Evolutionary conservation across 2,797 vertebrate species (phyloP), one percentile per base, ranked within the genome.

Genomic region (Cuniculus paca): DNA sequence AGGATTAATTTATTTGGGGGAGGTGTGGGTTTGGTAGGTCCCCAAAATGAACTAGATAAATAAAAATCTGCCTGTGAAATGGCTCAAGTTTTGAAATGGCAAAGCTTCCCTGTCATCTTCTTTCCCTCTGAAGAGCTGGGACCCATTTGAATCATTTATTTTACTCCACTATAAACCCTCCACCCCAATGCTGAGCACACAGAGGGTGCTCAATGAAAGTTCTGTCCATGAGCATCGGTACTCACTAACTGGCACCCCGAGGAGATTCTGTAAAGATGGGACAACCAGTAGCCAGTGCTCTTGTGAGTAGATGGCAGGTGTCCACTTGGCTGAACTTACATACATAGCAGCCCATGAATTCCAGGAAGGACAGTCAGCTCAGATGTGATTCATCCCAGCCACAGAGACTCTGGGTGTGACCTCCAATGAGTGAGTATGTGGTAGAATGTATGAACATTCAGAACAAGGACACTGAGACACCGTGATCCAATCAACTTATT

Each of bases 371-470:
- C 31, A 72, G 70, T 81, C 54, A 72, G 87, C 50, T 97, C 94
- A 90, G 48, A 95, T 85, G 97, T 94, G 94, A 97, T 90, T 97
- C 96, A 97, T 97, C 81, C 60, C 50, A 61, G 78, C 93, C 78
- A 65, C 95, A 81, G 52, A 79, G 82, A 74, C 89, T 87, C 90
- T 13, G 93, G 96, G 89, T 92, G 87, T 94, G 94, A 90, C 92
- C 58, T 94, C 77, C 63, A 79, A 93, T 94, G 88, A 97, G 70
- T 19, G 42, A 97, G 65, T 36, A 74, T 85, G 96, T 50, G 72
- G 83, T 97, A 96, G 97, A 98, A 98, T 97, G 97, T 97, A 96
- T 91, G 97, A 98, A 98, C 95, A 96, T 96, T 81, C 77, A 95
- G 98, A 97, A 92, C 48, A 93, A 96, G 92, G 93, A 97, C 95